Percentiles rank a stretch among this genome's conserved stretches.
Conservation (phyloP, 2,888 invertebrate genomes). For the Alsophila aescularia region DNA sequence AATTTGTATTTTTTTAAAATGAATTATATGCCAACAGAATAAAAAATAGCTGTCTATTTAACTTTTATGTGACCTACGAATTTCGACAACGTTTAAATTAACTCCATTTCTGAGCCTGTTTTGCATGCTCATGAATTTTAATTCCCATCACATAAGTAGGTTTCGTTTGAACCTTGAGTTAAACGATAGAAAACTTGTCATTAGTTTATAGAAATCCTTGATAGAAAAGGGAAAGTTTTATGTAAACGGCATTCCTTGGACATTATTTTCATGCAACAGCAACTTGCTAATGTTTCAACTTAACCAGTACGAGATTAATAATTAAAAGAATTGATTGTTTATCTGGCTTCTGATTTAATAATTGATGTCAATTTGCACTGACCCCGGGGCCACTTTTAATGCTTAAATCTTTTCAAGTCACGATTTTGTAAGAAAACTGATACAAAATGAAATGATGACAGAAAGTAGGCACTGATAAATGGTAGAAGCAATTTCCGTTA, state of each 20-base stretch:
- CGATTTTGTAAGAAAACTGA: background rate
- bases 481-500: background rate
- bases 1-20: background rate
- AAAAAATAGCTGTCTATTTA: conserved; percentile 1
- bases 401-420: background rate
- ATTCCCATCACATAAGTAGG: conserved; percentile 13
- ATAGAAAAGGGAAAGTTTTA: conserved; percentile 10
- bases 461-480: conserved; percentile 16
- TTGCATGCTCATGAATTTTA: conserved; percentile 30
- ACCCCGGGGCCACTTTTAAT: background rate
- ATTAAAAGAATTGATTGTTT: too few relatives aligned
- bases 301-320: background rate
- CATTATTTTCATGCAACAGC: background rate
- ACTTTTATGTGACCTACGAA: conserved; percentile 8
- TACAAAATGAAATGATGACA: conserved; percentile 1
- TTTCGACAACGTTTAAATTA: conserved; percentile 17
- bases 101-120: conserved; percentile 12
- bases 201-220: conserved; percentile 20
- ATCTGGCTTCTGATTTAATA: background rate
- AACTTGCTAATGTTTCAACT: background rate
- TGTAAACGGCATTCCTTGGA: conserved; percentile 1
- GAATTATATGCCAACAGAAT: background rate
- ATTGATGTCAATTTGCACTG: background rate
- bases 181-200: conserved; percentile 12
- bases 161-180: conserved; percentile 13